Evolutionary conservation across 2,113 vertebrate species (phyloP).

Genomic region (Rutilus rutilus): DNA sequence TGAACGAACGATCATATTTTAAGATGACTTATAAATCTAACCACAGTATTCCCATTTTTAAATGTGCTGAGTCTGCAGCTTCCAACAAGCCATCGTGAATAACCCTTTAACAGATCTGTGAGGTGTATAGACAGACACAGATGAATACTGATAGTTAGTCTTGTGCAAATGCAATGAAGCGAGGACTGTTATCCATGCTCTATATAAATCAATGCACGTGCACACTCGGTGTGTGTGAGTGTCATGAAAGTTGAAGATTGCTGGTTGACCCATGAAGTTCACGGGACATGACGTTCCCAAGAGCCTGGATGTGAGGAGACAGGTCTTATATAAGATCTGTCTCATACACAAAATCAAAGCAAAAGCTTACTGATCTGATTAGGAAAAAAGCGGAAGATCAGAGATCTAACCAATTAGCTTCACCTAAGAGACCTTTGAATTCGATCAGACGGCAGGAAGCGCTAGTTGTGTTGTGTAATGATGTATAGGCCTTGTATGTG

Average conservation of each 20-base stretch:
- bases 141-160: slow-evolving; percentile 29
- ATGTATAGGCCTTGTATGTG: neutral
- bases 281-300: neutral
- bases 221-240: neutral
- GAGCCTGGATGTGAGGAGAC: slow-evolving; percentile 17
- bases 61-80: neutral
- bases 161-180: neutral
- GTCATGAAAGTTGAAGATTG: neutral
- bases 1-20: slow-evolving; percentile 13
- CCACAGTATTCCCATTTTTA: neutral
- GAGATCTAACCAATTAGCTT: slow-evolving; percentile 37
- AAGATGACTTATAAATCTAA: slow-evolving; percentile 6
- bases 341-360: slow-evolving; percentile 27
- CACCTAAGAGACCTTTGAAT: slow-evolving; percentile 15
- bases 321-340: slow-evolving; percentile 38
- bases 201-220: neutral
- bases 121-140: slow-evolving; percentile 13
- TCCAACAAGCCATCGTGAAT: neutral
- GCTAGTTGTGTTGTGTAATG: neutral
- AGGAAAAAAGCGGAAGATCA: slow-evolving; percentile 3
- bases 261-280: slow-evolving; percentile 15
- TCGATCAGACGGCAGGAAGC: slow-evolving; percentile 8
- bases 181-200: neutral
- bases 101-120: neutral
- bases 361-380: slow-evolving; percentile 22